Evolutionary conservation across 1,140 invertebrate species (phyloP), one percentile per base, ranked within the genome.

Genomic region (Pogonognathellus flavescens): DNA sequence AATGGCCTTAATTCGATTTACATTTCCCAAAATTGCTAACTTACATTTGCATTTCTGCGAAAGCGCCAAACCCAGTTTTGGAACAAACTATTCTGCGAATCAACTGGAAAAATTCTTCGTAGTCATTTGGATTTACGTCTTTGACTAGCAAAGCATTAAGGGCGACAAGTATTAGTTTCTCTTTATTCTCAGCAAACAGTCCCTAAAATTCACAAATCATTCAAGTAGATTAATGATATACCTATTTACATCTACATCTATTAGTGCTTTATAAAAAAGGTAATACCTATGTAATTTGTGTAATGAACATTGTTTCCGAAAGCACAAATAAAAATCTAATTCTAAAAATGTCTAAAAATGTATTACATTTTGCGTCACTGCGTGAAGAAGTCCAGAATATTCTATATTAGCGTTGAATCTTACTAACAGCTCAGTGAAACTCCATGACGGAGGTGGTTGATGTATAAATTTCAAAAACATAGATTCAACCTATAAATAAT

Each of bases 151-250:
- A 92, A 9, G 94, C 93, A 90, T 94, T 94, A 88, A 96, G 90
- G 55, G 95, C 97, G 85, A 92, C 94, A 88, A 94, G 94, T 88
- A 99, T 99, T 70, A 98, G 92, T 91, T 98, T 98, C 91, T 99
- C 98, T 91, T 99, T 99, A 91, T 99, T 99, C 91, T 99, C 98
- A 13, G 97, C 95, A 93, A 99, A 99, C 83, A 99, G 92, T 86
- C 97, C 95, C 95, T 96, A 90, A 80, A 92, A 91, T 88, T 91
- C 89, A 90, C 85, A 83, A 86, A 87, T 86, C 66, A 70, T 31
- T 81, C 18, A 52, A 82, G 22, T 31, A 70, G 22, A 22, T 70
- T 14, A 10, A 70, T 10, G 9, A 3, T 70, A 70, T n/a, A n/a
- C n/a, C n/a, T n/a, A n/a, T n/a, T n/a, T n/a, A n/a, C n/a, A n/a